Percentiles rank a stretch among this genome's conserved stretches.
Conservation (phyloP, 2,888 invertebrate genomes). For the Lamellibrachia satsuma region DNA sequence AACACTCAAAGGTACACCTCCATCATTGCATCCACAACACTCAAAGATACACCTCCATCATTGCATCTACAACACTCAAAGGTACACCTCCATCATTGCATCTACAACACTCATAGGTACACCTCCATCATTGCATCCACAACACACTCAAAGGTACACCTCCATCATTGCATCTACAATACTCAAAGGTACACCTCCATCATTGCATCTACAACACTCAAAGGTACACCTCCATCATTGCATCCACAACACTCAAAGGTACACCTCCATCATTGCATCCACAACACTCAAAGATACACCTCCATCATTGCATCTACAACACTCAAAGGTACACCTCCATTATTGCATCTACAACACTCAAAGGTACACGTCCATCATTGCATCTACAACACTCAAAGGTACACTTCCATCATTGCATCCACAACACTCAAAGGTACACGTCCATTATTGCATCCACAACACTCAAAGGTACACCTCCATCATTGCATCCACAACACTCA, state of each 20-base stretch:
- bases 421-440: conserved; percentile 83
- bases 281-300: no score
- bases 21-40: not conserved
- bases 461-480: not conserved
- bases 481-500: not conserved
- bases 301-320: not conserved
- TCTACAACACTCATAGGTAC: not conserved
- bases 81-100: not conserved
- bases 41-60: not conserved
- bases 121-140: not conserved
- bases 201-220: no score
- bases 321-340: not conserved
- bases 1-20: not conserved
- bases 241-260: no score
- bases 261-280: not conserved
- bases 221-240: not conserved
- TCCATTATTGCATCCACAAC: not conserved
- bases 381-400: conserved; percentile 75
- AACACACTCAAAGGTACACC: no score
- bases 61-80: no score
- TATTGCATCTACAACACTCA: no score
- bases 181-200: not conserved
- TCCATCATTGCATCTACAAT: not conserved
- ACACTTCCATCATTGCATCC: conserved; percentile 81
- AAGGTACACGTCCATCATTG: no score